phyloP scores from a whole-genome alignment of 2,113 vertebrate species.

The Syrrhaptes paradoxus region DNA sequence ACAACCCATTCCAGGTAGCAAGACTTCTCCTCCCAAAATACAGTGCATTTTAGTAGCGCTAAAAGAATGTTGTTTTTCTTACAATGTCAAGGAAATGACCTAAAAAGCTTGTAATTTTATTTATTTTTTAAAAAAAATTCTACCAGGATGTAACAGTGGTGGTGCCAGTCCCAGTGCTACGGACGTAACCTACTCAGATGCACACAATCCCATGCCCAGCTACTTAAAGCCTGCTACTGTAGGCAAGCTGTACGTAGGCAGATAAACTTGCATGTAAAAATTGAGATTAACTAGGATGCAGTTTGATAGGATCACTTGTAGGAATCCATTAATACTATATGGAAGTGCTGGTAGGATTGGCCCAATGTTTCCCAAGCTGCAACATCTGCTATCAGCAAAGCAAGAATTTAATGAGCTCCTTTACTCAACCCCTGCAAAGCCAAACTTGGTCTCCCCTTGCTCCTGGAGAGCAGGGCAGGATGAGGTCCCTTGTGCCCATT shows the following conservation, averaged over 20 bases:
- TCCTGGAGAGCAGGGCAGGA: background rate
- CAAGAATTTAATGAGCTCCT: background rate
- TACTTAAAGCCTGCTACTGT: background rate
- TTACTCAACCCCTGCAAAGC: background rate
- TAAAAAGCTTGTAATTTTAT: background rate
- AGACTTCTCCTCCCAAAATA: background rate
- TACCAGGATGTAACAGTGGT: background rate
- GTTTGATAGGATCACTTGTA: background rate
- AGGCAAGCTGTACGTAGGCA: accelerated
- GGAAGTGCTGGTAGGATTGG: background rate
- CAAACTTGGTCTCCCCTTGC: background rate
- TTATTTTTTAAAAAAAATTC: background rate
- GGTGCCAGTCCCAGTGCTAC: background rate
- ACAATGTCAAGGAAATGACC: background rate
- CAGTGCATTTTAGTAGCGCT: background rate
- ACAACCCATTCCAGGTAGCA: background rate
- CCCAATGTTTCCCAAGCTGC: background rate
- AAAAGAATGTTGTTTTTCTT: background rate
- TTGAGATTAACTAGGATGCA: background rate
- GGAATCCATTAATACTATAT: accelerated
- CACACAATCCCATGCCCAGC: too few relatives aligned
- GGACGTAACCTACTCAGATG: background rate
- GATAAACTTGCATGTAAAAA: background rate
- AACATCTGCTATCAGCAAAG: background rate
- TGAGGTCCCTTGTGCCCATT: accelerated